These are phyloP conservation scores for Catonia carolina DNA, from an alignment of 2,888 invertebrate species.

Conservation along the genomic window DNA sequence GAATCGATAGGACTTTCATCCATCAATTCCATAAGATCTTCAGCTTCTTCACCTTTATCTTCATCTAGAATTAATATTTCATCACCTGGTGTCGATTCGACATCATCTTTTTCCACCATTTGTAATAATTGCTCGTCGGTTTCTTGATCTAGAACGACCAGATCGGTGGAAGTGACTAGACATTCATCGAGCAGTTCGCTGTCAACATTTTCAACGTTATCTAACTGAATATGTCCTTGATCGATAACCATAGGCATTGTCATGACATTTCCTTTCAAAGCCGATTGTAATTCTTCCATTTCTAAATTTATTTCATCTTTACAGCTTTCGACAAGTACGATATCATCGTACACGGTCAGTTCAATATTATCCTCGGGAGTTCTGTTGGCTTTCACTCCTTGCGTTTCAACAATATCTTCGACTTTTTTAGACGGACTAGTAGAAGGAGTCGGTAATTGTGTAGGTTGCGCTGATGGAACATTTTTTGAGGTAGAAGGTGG, in stretches of 20 bases:
- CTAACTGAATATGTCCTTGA: constrained; percentile 27
- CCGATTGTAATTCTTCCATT: constrained; percentile 34
- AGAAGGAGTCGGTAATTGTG: constrained; percentile 8
- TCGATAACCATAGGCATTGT: constrained; percentile 34
- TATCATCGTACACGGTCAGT: constrained; percentile 35
- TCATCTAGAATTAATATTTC: constrained; percentile 31
- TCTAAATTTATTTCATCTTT: constrained; percentile 33
- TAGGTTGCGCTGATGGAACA: constrained; percentile 3
- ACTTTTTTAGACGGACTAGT: constrained; percentile 27
- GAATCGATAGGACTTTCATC: constrained; percentile 34
- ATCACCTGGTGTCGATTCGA: constrained; percentile 18
- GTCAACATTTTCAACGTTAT: constrained; percentile 26
- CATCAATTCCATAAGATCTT: constrained; percentile 44
- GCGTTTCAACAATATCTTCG: constrained; percentile 19
- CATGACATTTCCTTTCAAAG: constrained; percentile 34
- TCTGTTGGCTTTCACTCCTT: constrained; percentile 23
- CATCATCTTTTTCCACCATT: constrained; percentile 30
- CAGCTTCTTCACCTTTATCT: constrained; percentile 41
- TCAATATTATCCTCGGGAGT: constrained; percentile 32
- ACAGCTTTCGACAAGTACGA: constrained; percentile 35
- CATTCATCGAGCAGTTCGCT: constrained; percentile 32
- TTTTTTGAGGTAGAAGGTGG: constrained; percentile 21
- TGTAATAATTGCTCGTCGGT: constrained; percentile 31
- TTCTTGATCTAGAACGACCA: constrained; percentile 32
- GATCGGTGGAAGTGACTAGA: constrained; percentile 30